These are phyloP conservation scores for Nannospalax galili DNA, from an alignment of 2,113 vertebrate species.

Conservation along the genomic window DNA sequence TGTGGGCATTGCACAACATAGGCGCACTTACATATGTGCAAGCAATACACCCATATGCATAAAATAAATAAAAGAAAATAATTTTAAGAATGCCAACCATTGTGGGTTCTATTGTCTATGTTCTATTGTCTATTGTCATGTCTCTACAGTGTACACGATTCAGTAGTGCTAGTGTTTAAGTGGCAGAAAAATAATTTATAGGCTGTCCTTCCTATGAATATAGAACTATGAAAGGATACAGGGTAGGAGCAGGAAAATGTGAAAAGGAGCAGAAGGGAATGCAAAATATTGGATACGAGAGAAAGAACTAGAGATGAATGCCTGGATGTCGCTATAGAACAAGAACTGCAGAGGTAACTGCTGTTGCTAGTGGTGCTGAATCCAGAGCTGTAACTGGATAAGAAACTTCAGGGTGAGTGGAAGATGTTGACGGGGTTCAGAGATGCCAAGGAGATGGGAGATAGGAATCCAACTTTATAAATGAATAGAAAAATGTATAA, in stretches of 20 bases:
- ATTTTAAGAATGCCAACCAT: too few relatives aligned
- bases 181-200: not conserved
- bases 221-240: not conserved
- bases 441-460: not conserved
- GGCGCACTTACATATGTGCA: too few relatives aligned
- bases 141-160: not conserved
- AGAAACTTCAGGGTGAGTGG: not conserved
- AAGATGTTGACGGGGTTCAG: too few relatives aligned
- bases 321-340: not conserved
- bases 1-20: too few relatives aligned
- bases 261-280: not conserved
- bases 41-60: too few relatives aligned
- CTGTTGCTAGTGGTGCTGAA: not conserved
- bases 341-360: not conserved
- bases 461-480: conserved; percentile 87
- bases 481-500: conserved; percentile 86
- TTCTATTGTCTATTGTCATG: too few relatives aligned
- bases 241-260: not conserved
- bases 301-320: not conserved
- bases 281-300: not conserved
- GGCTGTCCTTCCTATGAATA: not conserved
- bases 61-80: too few relatives aligned
- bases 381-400: not conserved
- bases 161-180: not conserved
- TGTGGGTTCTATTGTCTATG: not conserved